phyloP scores from a whole-genome alignment of 2,113 vertebrate genomes.

The Sterna hirundo region DNA sequence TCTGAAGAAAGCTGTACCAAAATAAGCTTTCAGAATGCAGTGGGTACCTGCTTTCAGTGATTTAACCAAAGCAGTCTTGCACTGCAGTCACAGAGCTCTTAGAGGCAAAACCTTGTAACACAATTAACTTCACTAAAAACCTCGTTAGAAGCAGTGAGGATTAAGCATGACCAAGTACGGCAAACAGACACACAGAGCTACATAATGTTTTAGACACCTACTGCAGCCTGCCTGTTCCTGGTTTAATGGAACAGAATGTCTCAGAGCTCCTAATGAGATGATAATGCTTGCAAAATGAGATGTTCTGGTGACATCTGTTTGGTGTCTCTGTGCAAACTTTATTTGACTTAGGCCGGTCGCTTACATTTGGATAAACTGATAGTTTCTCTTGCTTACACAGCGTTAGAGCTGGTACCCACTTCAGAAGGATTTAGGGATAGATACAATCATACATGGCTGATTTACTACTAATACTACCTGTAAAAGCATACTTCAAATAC shows the following conservation, averaged over 20 bases:
- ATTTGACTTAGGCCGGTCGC: background rate
- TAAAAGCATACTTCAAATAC: background rate
- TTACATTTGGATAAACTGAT: background rate
- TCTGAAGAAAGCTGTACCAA: background rate
- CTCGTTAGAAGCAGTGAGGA: slow-evolving; percentile 1
- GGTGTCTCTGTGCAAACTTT: slow-evolving; percentile 10
- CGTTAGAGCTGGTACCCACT: background rate
- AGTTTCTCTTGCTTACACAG: background rate
- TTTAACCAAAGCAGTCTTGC: background rate
- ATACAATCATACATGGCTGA: background rate
- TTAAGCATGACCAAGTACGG: slow-evolving; percentile 12
- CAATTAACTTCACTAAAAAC: slow-evolving; percentile 24
- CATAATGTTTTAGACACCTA: slow-evolving; percentile 34
- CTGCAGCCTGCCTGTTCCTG: background rate
- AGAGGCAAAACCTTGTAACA: background rate
- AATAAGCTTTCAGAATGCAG: background rate
- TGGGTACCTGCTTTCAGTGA: background rate
- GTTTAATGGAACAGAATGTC: slow-evolving; percentile 44
- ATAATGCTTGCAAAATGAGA: background rate
- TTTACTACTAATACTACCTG: background rate
- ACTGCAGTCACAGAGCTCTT: background rate
- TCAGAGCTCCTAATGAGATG: slow-evolving; percentile 40
- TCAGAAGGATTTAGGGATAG: background rate
- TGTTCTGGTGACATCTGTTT: slow-evolving; percentile 2
- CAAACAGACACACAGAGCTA: background rate